A percentile compares a stretch with the other conserved stretches of the same genome.
phyloP scores from a whole-genome alignment of 2,888 invertebrate genomes.

The Operophtera brumata region DNA sequence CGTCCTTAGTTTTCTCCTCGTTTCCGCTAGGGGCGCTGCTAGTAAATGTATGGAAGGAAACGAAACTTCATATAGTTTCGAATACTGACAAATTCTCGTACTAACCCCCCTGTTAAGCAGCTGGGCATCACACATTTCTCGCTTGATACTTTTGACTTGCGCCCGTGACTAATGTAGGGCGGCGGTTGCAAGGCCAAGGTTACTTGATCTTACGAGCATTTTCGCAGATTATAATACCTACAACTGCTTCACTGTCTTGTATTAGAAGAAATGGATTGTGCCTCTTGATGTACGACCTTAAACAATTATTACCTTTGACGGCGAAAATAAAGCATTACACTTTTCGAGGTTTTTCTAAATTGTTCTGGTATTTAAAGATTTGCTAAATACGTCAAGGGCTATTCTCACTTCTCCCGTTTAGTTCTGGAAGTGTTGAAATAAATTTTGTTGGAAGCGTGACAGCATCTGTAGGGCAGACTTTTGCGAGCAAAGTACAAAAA shows the following conservation, averaged over 20 bases:
- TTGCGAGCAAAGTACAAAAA: no score
- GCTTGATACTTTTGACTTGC: constrained; percentile 12
- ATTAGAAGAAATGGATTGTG: background rate
- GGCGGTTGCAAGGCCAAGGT: constrained; percentile 41
- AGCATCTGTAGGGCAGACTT: constrained; percentile 1
- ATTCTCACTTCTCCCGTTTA: constrained; percentile 2
- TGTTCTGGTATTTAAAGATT: constrained; percentile 10
- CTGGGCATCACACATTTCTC: background rate
- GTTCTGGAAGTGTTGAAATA: constrained; percentile 6
- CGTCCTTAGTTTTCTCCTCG: no score
- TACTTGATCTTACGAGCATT: constrained; percentile 15
- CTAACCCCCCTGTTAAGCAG: no score
- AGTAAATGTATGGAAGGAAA: no score
- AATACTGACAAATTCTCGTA: no score
- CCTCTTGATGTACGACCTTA: background rate
- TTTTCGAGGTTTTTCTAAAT: background rate
- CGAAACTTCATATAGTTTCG: no score
- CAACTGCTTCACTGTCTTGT: constrained; percentile 1
- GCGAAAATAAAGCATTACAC: background rate
- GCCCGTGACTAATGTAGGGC: constrained; percentile 35
- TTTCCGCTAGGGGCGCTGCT: no score
- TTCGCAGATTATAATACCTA: background rate
- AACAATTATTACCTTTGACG: background rate
- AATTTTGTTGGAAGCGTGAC: constrained; percentile 11
- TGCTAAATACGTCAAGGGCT: constrained; percentile 16